These are phyloP conservation scores for Acronicta psi DNA, from an alignment of 2,888 invertebrate species.

Conservation along the genomic window DNA sequence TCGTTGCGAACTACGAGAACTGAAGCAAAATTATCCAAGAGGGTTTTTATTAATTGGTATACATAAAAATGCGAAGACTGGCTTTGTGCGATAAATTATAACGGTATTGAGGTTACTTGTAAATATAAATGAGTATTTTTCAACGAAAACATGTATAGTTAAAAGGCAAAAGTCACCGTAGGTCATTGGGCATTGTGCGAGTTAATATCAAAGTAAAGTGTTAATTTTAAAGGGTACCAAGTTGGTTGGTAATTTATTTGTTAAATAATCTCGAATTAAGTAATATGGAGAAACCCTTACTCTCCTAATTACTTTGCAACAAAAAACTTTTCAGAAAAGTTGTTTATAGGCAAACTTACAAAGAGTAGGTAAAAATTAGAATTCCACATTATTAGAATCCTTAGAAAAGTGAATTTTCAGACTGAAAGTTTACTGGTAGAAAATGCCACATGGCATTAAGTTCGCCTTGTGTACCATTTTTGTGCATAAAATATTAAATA, in stretches of 20 bases:
- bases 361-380: too few species aligned
- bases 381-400: too few species aligned
- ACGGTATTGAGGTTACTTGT: neutral
- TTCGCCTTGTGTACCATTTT: too few species aligned
- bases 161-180: neutral
- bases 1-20: neutral
- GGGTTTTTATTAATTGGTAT: conserved; percentile 2
- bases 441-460: too few species aligned
- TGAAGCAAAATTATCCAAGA: neutral
- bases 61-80: neutral
- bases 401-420: too few species aligned
- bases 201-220: neutral
- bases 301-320: too few species aligned
- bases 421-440: too few species aligned
- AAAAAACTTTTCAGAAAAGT: too few species aligned
- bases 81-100: conserved; percentile 2
- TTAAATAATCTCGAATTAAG: neutral
- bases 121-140: neutral
- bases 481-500: too few species aligned
- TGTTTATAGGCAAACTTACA: too few species aligned
- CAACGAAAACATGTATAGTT: neutral
- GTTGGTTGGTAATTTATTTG: neutral
- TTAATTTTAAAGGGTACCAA: neutral
- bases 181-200: neutral
- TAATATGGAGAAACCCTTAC: neutral